phyloP scores from a whole-genome alignment of 2,797 vertebrate genomes.

The Sebastes diaconus region DNA sequence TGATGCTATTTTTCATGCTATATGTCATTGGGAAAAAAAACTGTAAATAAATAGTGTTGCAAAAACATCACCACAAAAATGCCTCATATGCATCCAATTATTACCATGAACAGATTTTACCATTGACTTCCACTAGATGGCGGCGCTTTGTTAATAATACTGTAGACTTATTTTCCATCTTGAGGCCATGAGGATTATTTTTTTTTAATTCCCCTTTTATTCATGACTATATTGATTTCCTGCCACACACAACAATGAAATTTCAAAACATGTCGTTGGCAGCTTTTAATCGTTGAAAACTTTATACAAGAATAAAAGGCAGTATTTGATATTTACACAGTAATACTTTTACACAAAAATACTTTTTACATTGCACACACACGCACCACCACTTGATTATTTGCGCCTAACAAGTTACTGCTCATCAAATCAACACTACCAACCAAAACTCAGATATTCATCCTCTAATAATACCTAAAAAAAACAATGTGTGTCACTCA shows the following conservation, averaged over 20 bases:
- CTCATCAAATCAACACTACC: slow-evolving; percentile 34
- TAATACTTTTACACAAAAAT: slow-evolving; percentile 57
- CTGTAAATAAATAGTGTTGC: not conserved
- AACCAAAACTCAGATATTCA: slow-evolving; percentile 37
- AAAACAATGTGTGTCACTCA: slow-evolving; percentile 5
- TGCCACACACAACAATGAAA: not conserved
- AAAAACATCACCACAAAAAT: not conserved
- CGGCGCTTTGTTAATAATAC: not conserved
- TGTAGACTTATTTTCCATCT: not conserved
- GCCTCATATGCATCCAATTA: not conserved
- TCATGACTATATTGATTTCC: not conserved
- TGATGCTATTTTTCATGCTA: not conserved
- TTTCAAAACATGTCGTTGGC: slow-evolving; percentile 13
- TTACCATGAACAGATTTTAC: not conserved
- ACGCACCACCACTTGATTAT: slow-evolving; percentile 43
- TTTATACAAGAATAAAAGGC: slow-evolving; percentile 76
- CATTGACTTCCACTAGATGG: slow-evolving; percentile 26
- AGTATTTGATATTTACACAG: slow-evolving; percentile 82
- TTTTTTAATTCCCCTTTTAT: not conserved
- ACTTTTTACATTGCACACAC: slow-evolving; percentile 61
- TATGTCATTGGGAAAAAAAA: not conserved
- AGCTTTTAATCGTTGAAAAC: slow-evolving; percentile 62
- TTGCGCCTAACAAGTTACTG: slow-evolving; percentile 34
- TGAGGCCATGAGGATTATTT: not conserved
- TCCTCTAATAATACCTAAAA: slow-evolving; percentile 5